Conservation (phyloP, 1,140 invertebrate species). For the Procambarus virginalis region DNA sequence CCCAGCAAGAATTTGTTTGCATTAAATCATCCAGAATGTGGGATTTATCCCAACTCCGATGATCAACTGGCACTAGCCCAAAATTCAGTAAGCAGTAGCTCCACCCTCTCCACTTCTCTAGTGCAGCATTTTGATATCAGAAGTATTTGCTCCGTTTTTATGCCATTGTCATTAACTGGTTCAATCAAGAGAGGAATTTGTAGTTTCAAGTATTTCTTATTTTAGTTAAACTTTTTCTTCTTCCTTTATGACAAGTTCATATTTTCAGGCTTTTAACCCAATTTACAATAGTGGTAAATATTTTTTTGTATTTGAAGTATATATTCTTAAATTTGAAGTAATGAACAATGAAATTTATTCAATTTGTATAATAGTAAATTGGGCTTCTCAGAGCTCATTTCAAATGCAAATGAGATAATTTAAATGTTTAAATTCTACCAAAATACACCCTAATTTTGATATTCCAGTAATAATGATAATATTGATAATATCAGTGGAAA, state of each 20-base stretch:
- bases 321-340: background rate
- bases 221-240: constrained; percentile 3
- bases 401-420: background rate
- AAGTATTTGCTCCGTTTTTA: background rate
- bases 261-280: constrained; percentile 9
- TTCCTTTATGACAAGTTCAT: background rate
- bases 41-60: constrained; percentile 18
- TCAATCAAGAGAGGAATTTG: constrained; percentile 24
- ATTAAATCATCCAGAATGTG: constrained; percentile 16
- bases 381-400: background rate
- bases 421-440: background rate
- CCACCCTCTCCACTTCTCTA: background rate
- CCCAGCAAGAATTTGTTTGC: background rate
- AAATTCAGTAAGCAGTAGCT: constrained; percentile 25
- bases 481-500: background rate
- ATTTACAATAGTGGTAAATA: background rate
- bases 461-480: background rate
- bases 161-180: background rate
- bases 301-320: background rate
- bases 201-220: background rate
- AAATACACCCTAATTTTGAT: background rate
- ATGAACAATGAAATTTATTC: background rate
- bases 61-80: constrained; percentile 4
- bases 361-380: background rate
- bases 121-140: background rate